These are phyloP conservation scores for Alethe diademata DNA, from an alignment of 2,113 vertebrate genomes.

Conservation along the genomic window DNA sequence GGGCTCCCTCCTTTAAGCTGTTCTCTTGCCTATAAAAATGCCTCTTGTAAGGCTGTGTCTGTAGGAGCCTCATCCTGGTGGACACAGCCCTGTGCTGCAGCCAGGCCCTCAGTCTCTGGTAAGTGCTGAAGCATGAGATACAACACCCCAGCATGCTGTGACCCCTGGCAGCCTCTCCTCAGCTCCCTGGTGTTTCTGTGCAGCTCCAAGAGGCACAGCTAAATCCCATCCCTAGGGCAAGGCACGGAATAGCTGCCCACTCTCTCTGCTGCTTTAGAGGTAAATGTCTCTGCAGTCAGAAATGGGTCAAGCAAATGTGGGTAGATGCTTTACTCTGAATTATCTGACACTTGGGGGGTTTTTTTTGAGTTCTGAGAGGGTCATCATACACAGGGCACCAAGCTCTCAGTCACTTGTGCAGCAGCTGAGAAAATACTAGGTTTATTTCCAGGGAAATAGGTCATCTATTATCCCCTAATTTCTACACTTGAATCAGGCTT, in stretches of 20 bases:
- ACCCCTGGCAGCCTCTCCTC: background rate
- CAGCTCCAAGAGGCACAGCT: background rate
- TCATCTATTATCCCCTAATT: background rate
- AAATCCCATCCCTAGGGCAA: background rate
- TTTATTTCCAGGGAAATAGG: conserved; percentile 22
- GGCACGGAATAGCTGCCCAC: background rate
- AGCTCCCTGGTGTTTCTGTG: background rate
- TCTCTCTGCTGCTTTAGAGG: background rate
- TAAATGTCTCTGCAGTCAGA: background rate
- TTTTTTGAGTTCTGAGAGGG: background rate
- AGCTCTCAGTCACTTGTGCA: background rate
- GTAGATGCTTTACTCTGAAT: background rate
- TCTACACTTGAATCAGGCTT: conserved; percentile 13
- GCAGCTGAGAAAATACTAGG: conserved; percentile 18
- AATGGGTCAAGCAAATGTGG: background rate
- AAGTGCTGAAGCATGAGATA: conserved; percentile 25
- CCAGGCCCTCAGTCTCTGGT: conserved; percentile 21
- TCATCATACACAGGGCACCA: background rate
- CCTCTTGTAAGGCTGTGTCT: background rate
- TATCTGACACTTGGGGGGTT: background rate
- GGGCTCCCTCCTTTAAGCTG: background rate
- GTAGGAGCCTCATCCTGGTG: conserved; percentile 1
- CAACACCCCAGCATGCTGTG: background rate
- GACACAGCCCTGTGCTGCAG: background rate
- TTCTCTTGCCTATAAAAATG: conserved; percentile 12